Evolutionary conservation across 2,888 invertebrate genomes (phyloP).

Genomic region (Pogonocherus hispidulus): DNA sequence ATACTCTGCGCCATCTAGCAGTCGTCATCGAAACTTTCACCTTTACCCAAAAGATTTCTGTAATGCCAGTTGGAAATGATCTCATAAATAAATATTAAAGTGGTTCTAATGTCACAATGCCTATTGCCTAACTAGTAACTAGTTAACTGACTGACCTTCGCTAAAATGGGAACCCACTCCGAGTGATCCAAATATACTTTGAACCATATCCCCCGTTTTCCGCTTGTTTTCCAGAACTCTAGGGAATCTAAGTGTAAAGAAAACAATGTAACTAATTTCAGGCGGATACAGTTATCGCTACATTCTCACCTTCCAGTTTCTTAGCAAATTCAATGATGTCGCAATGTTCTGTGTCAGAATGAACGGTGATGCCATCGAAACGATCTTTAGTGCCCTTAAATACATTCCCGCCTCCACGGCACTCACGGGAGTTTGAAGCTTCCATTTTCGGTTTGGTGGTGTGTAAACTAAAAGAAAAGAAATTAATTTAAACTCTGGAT

Average conservation of each 20-base stretch:
- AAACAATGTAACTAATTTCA: too few relatives aligned
- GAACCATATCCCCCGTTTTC: conserved; percentile 85
- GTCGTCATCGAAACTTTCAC: neutral
- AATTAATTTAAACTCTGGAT: neutral
- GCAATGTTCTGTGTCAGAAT: conserved; percentile 75
- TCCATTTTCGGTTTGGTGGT: neutral
- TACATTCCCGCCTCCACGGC: conserved; percentile 38
- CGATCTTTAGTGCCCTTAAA: conserved; percentile 74
- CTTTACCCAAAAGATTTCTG: neutral
- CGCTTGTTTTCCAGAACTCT: conserved; percentile 75
- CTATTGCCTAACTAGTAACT: too few relatives aligned
- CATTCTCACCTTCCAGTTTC: conserved; percentile 73
- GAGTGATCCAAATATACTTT: conserved; percentile 79
- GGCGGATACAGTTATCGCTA: too few relatives aligned
- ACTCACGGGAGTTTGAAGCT: neutral
- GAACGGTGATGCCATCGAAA: conserved; percentile 82
- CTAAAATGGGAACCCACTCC: conserved; percentile 82
- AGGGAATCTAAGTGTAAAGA: conserved; percentile 84
- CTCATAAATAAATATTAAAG: too few relatives aligned
- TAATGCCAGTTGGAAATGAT: too few relatives aligned
- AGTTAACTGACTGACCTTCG: conserved; percentile 71
- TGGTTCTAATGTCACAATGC: too few relatives aligned
- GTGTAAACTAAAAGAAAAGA: neutral
- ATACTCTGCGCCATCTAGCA: neutral
- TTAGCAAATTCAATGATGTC: conserved; percentile 69